Evolutionary conservation across 2,888 invertebrate genomes (phyloP), one percentile per base, ranked within the genome.

Genomic region (Bugulina stolonifera): DNA sequence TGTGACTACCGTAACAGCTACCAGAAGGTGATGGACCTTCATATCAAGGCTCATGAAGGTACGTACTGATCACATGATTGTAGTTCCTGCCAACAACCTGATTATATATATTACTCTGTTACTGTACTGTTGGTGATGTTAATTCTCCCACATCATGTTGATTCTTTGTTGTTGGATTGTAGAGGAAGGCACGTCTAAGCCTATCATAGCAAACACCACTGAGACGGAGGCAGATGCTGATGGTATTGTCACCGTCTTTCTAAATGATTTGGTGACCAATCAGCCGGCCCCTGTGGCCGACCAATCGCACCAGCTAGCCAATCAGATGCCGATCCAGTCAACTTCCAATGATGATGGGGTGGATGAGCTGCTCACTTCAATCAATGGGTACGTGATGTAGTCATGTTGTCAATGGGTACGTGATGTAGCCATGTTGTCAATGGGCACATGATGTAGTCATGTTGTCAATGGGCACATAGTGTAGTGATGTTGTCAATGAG

Each of bases 11-110:
- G 64, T 27, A 64, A 64, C 34, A 64, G 64, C 64, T 64, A 64
- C 34, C 64, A 64, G 64, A 64, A 64, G 64, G 64, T 64, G 29
- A 64, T 64, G 64, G 64, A 64, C 27, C 64, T 64, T 27, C 64
- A 64, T 32, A 64, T 64, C 64, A 64, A 64, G 64, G 64, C 64
- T 14, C 64, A 64, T 64, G 64, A 64, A 64, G 64, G 64, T 64
- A 32, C 14, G 29, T 64, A 2, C 34, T 5, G 18, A 18, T 43
- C 43, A n/a, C n/a, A n/a, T n/a, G n/a, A n/a, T n/a, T n/a, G n/a
- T n/a, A n/a, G n/a, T n/a, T n/a, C n/a, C n/a, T n/a, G n/a, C n/a
- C n/a, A n/a, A n/a, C n/a, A n/a, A n/a, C n/a, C n/a, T n/a, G n/a
- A n/a, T n/a, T n/a, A n/a, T n/a, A n/a, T n/a, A n/a, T n/a, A n/a